phyloP scores from a whole-genome alignment of 1,140 invertebrate genomes.

The Nixonia krombeini region DNA sequence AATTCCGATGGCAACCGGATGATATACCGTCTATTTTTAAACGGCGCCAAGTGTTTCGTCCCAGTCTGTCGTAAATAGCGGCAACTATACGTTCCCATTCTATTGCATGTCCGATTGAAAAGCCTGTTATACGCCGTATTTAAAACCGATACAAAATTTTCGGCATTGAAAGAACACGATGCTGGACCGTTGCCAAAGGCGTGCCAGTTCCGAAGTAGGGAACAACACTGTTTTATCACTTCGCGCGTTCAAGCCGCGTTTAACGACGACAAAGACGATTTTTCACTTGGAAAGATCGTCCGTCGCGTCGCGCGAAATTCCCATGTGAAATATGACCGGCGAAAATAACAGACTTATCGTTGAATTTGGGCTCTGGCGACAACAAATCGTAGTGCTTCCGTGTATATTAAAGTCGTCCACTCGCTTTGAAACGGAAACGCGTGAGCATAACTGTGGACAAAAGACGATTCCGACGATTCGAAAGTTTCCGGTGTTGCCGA shows the following conservation, averaged over 20 bases:
- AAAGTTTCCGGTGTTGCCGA: too few species aligned
- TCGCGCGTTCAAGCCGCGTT: background rate
- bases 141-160: background rate
- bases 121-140: slow-evolving; percentile 10
- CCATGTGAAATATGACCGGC: too few species aligned
- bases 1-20: slow-evolving; percentile 49
- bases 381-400: too few species aligned
- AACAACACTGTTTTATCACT: slow-evolving; percentile 6
- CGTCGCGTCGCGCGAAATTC: too few species aligned
- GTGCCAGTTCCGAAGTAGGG: slow-evolving; percentile 3
- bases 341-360: too few species aligned
- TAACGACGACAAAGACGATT: too few species aligned
- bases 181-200: slow-evolving; percentile 10
- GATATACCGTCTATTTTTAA: slow-evolving; percentile 48
- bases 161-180: background rate
- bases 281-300: too few species aligned
- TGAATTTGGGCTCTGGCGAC: too few species aligned
- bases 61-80: slow-evolving; percentile 30
- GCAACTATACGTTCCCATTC: slow-evolving; percentile 34
- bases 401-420: too few species aligned
- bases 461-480: too few species aligned
- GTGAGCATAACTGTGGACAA: too few species aligned
- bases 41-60: slow-evolving; percentile 41
- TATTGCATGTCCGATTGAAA: slow-evolving; percentile 23
- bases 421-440: too few species aligned